A percentile compares a stretch with the other conserved stretches of the same genome.
Evolutionary conservation across 2,797 vertebrate species (phyloP).

Genomic region (Lepidocolaptes lacrymiger): DNA sequence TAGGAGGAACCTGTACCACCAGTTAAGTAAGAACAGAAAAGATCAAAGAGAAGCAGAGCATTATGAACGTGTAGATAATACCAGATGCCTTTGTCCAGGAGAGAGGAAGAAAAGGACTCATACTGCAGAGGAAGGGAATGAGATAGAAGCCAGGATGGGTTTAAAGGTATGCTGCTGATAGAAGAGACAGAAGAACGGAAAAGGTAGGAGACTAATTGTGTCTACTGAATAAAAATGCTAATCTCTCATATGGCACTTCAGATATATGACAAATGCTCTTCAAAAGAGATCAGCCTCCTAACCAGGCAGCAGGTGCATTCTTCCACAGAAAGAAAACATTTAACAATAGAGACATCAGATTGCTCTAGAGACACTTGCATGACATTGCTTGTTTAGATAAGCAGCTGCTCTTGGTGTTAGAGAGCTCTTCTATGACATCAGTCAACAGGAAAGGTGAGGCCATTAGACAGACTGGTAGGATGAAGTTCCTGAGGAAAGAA

Average conservation of each 20-base stretch:
- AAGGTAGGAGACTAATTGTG: neutral
- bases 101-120: neutral
- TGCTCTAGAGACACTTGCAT: neutral
- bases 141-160: neutral
- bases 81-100: neutral
- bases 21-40: neutral
- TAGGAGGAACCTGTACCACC: neutral
- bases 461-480: neutral
- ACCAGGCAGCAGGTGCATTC: neutral
- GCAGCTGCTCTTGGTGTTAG: neutral
- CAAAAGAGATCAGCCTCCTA: neutral
- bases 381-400: neutral
- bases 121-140: neutral
- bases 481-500: neutral
- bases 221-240: neutral
- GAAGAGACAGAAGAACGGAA: neutral
- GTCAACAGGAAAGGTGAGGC: neutral
- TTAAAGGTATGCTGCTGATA: neutral
- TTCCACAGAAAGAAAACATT: neutral
- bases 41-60: neutral
- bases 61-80: fast-evolving
- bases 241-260: neutral
- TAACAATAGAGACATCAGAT: neutral
- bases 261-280: neutral
- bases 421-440: neutral